Conservation (phyloP, 2,888 invertebrate species). For the Prosopocoilus inquinatus region DNA sequence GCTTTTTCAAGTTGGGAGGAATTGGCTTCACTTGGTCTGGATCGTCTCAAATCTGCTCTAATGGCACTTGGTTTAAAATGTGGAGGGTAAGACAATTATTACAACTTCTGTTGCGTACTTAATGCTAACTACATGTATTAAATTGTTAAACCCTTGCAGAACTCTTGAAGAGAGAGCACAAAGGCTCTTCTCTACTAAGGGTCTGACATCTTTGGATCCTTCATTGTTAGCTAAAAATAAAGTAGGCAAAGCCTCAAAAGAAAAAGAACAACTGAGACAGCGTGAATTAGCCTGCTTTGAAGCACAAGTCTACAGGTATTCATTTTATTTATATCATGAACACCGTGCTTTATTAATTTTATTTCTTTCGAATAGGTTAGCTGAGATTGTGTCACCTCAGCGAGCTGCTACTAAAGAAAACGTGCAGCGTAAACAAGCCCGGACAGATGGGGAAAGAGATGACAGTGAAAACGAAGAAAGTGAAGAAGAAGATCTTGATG, state of each 20-base stretch:
- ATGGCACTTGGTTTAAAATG: slow-evolving; percentile 97
- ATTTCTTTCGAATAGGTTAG: slow-evolving; percentile 56
- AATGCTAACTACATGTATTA: too few species aligned
- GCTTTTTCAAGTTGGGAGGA: slow-evolving; percentile 98
- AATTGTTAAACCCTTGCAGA: slow-evolving; percentile 43
- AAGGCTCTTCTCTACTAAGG: slow-evolving; percentile 93
- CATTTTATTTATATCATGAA: slow-evolving; percentile 4
- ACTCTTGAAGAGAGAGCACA: slow-evolving; percentile 97
- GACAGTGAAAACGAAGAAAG: slow-evolving; percentile 90
- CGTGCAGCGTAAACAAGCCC: slow-evolving; percentile 96
- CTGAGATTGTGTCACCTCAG: slow-evolving; percentile 81
- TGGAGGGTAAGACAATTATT: slow-evolving; percentile 67
- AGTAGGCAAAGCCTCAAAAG: slow-evolving; percentile 64
- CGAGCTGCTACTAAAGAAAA: slow-evolving; percentile 94
- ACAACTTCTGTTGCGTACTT: background rate
- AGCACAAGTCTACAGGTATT: slow-evolving; percentile 72
- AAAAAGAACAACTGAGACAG: slow-evolving; percentile 67
- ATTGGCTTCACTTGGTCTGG: slow-evolving; percentile 92
- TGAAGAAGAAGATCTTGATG: slow-evolving; percentile 76
- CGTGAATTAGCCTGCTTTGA: slow-evolving; percentile 87
- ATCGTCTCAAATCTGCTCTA: slow-evolving; percentile 94
- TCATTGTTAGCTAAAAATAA: slow-evolving; percentile 89
- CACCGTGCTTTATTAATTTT: slow-evolving; percentile 4
- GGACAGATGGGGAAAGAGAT: slow-evolving; percentile 89
- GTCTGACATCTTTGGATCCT: slow-evolving; percentile 88